phyloP scores from a whole-genome alignment of 2,113 vertebrate genomes.

The Oriolus oriolus region DNA sequence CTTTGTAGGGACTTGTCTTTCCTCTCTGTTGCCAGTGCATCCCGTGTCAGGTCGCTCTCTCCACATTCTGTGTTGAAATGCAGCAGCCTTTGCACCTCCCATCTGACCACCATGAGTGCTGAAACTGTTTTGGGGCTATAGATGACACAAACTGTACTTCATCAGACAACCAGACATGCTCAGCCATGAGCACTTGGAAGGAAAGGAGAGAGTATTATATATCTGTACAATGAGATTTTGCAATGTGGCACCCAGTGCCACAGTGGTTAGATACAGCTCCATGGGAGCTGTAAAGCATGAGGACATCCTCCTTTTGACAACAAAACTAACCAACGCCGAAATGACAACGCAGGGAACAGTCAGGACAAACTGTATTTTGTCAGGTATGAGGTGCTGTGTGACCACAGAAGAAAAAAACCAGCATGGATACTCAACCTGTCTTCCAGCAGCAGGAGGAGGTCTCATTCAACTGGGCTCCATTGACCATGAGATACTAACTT shows the following conservation, averaged over 20 bases:
- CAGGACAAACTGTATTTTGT: background rate
- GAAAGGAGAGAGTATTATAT: background rate
- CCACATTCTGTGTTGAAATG: background rate
- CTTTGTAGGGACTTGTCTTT: background rate
- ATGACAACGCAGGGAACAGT: background rate
- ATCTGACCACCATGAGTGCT: background rate
- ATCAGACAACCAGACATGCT: background rate
- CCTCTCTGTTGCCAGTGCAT: background rate
- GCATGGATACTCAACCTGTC: background rate
- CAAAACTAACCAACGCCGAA: background rate
- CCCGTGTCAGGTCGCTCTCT: background rate
- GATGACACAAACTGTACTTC: background rate
- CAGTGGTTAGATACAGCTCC: background rate
- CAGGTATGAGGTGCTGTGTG: background rate
- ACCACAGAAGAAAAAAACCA: background rate
- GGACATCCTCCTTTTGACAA: background rate
- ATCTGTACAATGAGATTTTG: background rate
- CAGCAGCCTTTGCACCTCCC: background rate
- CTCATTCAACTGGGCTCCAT: background rate
- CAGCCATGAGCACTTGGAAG: background rate
- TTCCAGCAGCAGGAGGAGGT: background rate
- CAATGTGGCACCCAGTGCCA: background rate
- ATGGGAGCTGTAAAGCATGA: rapidly evolving
- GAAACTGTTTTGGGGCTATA: background rate
- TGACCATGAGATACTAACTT: background rate